Evolutionary conservation across 2,888 invertebrate genomes (phyloP).

Genomic region (Heliconius sara): DNA sequence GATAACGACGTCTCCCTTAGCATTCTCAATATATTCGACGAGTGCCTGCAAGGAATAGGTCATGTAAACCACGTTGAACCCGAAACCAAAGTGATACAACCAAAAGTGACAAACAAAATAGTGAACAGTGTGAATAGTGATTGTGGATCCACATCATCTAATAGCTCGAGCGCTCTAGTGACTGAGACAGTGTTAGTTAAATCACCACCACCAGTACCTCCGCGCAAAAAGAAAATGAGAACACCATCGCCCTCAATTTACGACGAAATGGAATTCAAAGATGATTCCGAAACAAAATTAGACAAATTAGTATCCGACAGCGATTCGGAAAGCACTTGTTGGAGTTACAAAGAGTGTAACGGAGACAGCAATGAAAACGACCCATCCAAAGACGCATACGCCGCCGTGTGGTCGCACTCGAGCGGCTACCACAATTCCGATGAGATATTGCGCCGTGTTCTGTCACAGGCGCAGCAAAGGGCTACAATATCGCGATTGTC

Average conservation of each 20-base stretch:
- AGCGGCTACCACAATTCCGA: slow-evolving; percentile 79
- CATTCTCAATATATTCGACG: slow-evolving; percentile 79
- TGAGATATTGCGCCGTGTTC: slow-evolving; percentile 66
- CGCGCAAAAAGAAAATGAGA: slow-evolving; percentile 64
- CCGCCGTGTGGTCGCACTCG: slow-evolving; percentile 76
- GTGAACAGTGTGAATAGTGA: slow-evolving; percentile 64
- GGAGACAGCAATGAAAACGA: slow-evolving; percentile 65
- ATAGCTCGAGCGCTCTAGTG: slow-evolving; percentile 68
- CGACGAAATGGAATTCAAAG: slow-evolving; percentile 59
- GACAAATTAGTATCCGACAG: slow-evolving; percentile 60
- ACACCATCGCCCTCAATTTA: slow-evolving; percentile 60
- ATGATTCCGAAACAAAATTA: slow-evolving; percentile 43
- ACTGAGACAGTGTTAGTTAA: slow-evolving; percentile 56
- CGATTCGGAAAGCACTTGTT: slow-evolving; percentile 77
- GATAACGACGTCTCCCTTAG: slow-evolving; percentile 71
- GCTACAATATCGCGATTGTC: slow-evolving; percentile 72
- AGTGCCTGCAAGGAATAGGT: slow-evolving; percentile 73
- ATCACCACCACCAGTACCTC: slow-evolving; percentile 64
- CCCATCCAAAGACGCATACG: slow-evolving; percentile 63
- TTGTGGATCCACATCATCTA: slow-evolving; percentile 65
- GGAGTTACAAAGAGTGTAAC: slow-evolving; percentile 79
- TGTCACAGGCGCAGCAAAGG: slow-evolving; percentile 65
- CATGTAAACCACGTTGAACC: slow-evolving; percentile 46
- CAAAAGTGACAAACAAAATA: slow-evolving; percentile 45
- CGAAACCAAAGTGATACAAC: slow-evolving; percentile 47